A percentile compares a stretch with the other conserved stretches of the same genome.
Conservation (phyloP, 2,888 invertebrate genomes). For the Orthosia gracilis region DNA sequence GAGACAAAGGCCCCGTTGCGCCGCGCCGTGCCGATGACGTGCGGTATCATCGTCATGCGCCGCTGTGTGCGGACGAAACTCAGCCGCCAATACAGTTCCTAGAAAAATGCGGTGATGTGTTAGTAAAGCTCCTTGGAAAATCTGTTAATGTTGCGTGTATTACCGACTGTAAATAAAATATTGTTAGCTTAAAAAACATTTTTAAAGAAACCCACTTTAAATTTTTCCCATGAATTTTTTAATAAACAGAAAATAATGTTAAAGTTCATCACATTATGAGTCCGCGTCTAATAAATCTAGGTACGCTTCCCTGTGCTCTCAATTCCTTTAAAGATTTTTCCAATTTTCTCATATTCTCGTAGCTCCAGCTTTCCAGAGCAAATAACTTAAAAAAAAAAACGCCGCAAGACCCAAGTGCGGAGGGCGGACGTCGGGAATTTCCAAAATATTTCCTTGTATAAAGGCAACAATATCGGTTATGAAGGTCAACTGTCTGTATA, state of each 20-base stretch:
- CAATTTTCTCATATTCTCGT: constrained; percentile 74
- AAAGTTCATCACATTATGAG: constrained; percentile 17
- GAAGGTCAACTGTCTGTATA: constrained; percentile 89
- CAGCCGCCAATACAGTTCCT: constrained; percentile 62
- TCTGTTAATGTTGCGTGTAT: background rate
- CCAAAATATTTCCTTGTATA: constrained; percentile 84
- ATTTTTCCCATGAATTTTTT: constrained; percentile 10
- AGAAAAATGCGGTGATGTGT: constrained; percentile 42
- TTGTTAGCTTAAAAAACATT: too few species aligned
- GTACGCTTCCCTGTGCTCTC: constrained; percentile 60
- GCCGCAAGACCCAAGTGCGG: constrained; percentile 74
- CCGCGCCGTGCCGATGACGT: constrained; percentile 70
- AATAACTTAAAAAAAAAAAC: constrained; percentile 78
- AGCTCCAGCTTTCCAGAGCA: constrained; percentile 75
- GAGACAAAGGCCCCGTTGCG: constrained; percentile 74
- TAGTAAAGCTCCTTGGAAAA: background rate
- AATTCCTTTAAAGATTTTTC: constrained; percentile 75
- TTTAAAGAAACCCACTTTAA: background rate
- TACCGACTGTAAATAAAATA: background rate
- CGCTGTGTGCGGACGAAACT: constrained; percentile 67
- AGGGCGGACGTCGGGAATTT: constrained; percentile 78
- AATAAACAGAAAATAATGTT: constrained; percentile 7
- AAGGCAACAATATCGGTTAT: constrained; percentile 88
- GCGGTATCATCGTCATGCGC: constrained; percentile 69
- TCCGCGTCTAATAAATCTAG: constrained; percentile 53